Base-by-base conservation (phyloP, 2,113 vertebrate genomes). In the Dinomys branickii region DNA sequence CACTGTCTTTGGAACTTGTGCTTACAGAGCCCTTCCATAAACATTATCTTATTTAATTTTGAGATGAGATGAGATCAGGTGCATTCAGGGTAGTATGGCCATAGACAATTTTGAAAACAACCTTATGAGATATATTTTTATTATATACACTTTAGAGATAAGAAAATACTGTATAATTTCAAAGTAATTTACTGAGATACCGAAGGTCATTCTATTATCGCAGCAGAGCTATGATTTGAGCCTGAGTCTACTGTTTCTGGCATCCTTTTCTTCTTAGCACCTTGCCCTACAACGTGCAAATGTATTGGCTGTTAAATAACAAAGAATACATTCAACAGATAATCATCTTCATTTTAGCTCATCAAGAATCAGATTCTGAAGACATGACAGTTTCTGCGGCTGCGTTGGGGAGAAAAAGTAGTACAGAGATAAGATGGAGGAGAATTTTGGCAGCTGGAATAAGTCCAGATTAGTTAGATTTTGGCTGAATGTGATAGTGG, bases 41-140 rank as follows among this genome's bases (percentile, higher is more conserved):
- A 33, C 38, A 83, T 93, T 92, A 63, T 89, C 44, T 96, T n/a
- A n/a, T 44, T 97, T 94, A 91, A 85, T 91, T 96, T 50, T 50
- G 47, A 50, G 47, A 50, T 50, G 5, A 50, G 9, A 50, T 50
- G 47, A 50, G 9, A 50, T 9, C 47, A 50, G 47, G 47, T 50
- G 47, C 47, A 50, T 50, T 50, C 47, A 50, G 47, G 47, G 47
- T 50, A 9, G 47, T 50, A 50, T 9, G 47, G 47, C 47, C 47
- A 50, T 9, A 50, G 47, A 50, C 47, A 50, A 50, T 50, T 50
- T 94, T 83, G 35, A 84, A 94, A 97, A 94, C n/a, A 94, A 87
- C 5, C 44, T 90, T 85, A 63, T 52, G 50, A 75, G n/a, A 71
- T 59, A 92, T 24, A 81, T 84, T 90, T 95, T 91, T 91, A 78